These are phyloP conservation scores for Sebastes dallii DNA, from an alignment of 2,797 vertebrate species.

Conservation along the genomic window DNA sequence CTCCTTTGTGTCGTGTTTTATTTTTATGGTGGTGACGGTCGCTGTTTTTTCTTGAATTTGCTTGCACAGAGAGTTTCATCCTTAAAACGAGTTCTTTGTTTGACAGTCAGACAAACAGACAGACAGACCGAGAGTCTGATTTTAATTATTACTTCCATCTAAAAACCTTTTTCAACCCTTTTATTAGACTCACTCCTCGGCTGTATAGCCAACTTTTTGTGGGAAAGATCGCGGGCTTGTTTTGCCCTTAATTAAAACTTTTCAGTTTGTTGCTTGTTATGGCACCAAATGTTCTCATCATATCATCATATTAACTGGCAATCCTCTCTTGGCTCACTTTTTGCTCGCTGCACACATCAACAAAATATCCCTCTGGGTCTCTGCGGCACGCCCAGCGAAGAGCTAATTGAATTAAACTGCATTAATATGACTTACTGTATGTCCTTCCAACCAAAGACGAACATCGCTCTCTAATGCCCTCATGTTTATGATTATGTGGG, in stretches of 20 bases:
- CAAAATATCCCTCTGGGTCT: slow-evolving; percentile 67
- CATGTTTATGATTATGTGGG: slow-evolving; percentile 71
- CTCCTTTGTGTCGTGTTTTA: slow-evolving; percentile 61
- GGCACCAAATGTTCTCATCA: slow-evolving; percentile 58
- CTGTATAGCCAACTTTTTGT: slow-evolving; percentile 31
- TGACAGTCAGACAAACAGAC: slow-evolving; percentile 34
- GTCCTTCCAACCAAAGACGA: slow-evolving; percentile 56
- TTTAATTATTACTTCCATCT: slow-evolving; percentile 50
- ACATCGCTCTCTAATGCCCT: slow-evolving; percentile 59
- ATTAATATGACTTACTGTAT: slow-evolving; percentile 65
- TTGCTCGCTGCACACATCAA: slow-evolving; percentile 55
- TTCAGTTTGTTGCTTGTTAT: slow-evolving; percentile 71
- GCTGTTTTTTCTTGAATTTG: slow-evolving; percentile 31
- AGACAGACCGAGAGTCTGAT: slow-evolving; percentile 16
- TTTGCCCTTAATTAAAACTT: slow-evolving; percentile 77
- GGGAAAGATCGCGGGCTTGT: slow-evolving; percentile 47
- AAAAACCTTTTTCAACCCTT: slow-evolving; percentile 38
- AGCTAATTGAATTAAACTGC: slow-evolving; percentile 76
- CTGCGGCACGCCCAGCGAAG: slow-evolving; percentile 49
- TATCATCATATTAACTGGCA: slow-evolving; percentile 67
- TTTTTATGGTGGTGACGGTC: slow-evolving; percentile 41
- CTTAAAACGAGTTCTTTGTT: slow-evolving; percentile 44
- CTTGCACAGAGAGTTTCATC: slow-evolving; percentile 28
- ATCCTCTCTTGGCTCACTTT: slow-evolving; percentile 67
- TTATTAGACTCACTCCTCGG: slow-evolving; percentile 29